These are phyloP conservation scores for Drosophila obscura DNA, from an alignment of 1,140 invertebrate genomes.

Conservation along the genomic window DNA sequence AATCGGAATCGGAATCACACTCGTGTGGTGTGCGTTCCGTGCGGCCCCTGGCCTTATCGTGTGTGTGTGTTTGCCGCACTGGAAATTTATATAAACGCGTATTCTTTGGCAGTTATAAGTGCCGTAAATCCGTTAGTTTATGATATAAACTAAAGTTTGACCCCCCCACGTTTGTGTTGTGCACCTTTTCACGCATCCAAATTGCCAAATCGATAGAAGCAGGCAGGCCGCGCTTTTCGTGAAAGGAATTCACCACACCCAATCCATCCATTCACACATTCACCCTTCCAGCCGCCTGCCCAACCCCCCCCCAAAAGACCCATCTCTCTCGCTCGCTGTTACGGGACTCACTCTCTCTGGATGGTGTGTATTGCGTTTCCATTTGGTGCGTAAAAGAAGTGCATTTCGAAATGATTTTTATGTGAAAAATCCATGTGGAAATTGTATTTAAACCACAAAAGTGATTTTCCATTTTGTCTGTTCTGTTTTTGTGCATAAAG, in stretches of 20 bases:
- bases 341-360: slow-evolving; percentile 8
- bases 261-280: slow-evolving; percentile 1
- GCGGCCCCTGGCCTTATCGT: slow-evolving; percentile 48
- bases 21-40: slow-evolving; percentile 37
- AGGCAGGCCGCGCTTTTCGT: slow-evolving; percentile 12
- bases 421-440: slow-evolving; percentile 44
- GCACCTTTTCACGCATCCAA: slow-evolving; percentile 25
- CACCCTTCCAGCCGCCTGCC: slow-evolving; percentile 7
- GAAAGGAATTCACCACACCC: slow-evolving; percentile 67
- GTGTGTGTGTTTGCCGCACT: slow-evolving; percentile 32
- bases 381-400: slow-evolving; percentile 53
- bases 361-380: slow-evolving; percentile 40
- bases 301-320: slow-evolving; percentile 16
- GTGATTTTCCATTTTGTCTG: not conserved
- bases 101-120: too few species aligned
- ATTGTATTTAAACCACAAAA: slow-evolving; percentile 41
- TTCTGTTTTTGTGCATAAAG: slow-evolving; percentile 21
- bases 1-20: slow-evolving; percentile 35
- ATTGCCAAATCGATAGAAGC: slow-evolving; percentile 65
- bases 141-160: too few species aligned
- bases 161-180: not conserved
- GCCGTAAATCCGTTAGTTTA: too few species aligned
- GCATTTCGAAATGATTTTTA: slow-evolving; percentile 61
- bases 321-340: not conserved
- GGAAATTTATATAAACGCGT: not conserved